A percentile compares a stretch with the other conserved stretches of the same genome.
These are phyloP conservation scores for Molanna angustata DNA, from an alignment of 2,888 invertebrate genomes.

Conservation along the genomic window DNA sequence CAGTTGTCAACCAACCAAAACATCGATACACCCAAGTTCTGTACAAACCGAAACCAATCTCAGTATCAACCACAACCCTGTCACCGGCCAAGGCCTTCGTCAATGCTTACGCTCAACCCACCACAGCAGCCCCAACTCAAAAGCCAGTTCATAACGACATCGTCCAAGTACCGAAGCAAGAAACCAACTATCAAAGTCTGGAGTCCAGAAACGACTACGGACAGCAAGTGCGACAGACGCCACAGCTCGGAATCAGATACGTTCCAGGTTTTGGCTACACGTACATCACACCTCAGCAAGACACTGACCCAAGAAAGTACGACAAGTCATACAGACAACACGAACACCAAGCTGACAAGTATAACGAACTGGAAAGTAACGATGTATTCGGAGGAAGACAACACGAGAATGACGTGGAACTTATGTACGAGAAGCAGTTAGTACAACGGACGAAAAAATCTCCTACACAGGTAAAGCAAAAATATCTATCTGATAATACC, in stretches of 20 bases:
- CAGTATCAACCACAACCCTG: slow-evolving; percentile 35
- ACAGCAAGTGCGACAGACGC: slow-evolving; percentile 14
- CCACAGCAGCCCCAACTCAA: slow-evolving; percentile 38
- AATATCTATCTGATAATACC: too few species aligned
- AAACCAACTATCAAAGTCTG: slow-evolving; percentile 16
- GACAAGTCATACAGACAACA: slow-evolving; percentile 21
- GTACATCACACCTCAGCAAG: slow-evolving; percentile 28
- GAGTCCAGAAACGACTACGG: slow-evolving; percentile 9
- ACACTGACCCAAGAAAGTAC: slow-evolving; percentile 29
- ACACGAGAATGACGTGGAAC: slow-evolving; percentile 26
- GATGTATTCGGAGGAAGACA: slow-evolving; percentile 20
- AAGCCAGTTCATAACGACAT: slow-evolving; percentile 36
- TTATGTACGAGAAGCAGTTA: slow-evolving; percentile 26
- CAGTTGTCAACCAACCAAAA: slow-evolving; percentile 44
- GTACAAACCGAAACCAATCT: slow-evolving; percentile 34
- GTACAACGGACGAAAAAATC: slow-evolving; percentile 30
- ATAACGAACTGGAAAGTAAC: slow-evolving; percentile 27
- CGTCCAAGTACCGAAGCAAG: slow-evolving; percentile 8
- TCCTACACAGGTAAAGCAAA: slow-evolving; percentile 24
- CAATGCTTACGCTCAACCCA: slow-evolving; percentile 44
- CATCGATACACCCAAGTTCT: slow-evolving; percentile 48
- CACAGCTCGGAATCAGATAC: slow-evolving; percentile 25
- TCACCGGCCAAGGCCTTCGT: slow-evolving; percentile 46
- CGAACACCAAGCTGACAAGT: slow-evolving; percentile 15
- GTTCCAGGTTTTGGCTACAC: slow-evolving; percentile 29